Evolutionary conservation across 1,140 invertebrate genomes (phyloP).

Genomic region (Drosophila littoralis): DNA sequence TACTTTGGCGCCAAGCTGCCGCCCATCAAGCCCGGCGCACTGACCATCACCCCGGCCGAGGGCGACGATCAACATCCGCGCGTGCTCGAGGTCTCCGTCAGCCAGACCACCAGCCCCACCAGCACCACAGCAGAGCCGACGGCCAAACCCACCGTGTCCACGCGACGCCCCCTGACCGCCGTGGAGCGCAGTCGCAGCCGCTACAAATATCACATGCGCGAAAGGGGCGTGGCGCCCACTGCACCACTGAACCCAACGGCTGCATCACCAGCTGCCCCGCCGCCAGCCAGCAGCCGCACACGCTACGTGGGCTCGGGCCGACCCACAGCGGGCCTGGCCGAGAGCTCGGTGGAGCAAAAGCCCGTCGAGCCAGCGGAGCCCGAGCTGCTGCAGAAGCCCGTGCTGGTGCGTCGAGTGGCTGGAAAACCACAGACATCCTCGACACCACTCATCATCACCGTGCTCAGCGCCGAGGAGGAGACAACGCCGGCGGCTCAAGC

Average conservation of each 20-base stretch:
- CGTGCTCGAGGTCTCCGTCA: conserved; percentile 75
- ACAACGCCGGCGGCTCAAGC: conserved; percentile 53
- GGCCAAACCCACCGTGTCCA: conserved; percentile 48
- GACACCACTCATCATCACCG: conserved; percentile 84
- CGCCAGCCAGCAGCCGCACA: conserved; percentile 38
- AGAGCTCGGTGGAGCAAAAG: conserved; percentile 39
- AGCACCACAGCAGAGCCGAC: conserved; percentile 37
- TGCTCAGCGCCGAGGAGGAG: conserved; percentile 82
- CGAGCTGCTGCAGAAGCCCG: conserved; percentile 2
- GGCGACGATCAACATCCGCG: conserved; percentile 77
- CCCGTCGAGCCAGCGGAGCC: conserved; percentile 10
- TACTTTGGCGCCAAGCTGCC: conserved; percentile 89
- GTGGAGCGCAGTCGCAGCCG: conserved; percentile 75
- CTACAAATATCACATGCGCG: conserved; percentile 85
- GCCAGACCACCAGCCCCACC: conserved; percentile 42
- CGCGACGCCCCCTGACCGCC: conserved; percentile 59
- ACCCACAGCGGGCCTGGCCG: conserved; percentile 52
- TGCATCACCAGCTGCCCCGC: conserved; percentile 12
- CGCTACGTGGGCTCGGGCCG: conserved; percentile 68
- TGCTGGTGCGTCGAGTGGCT: conserved; percentile 43
- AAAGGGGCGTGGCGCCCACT: conserved; percentile 54
- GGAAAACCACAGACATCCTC: conserved; percentile 64
- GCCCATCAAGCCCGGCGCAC: conserved; percentile 85
- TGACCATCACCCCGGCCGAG: conserved; percentile 84
- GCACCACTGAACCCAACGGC: conserved; percentile 4